A percentile compares a stretch with the other conserved stretches of the same genome.
Conservation (phyloP, 2,888 invertebrate species). For the Cephonodes hylas region DNA sequence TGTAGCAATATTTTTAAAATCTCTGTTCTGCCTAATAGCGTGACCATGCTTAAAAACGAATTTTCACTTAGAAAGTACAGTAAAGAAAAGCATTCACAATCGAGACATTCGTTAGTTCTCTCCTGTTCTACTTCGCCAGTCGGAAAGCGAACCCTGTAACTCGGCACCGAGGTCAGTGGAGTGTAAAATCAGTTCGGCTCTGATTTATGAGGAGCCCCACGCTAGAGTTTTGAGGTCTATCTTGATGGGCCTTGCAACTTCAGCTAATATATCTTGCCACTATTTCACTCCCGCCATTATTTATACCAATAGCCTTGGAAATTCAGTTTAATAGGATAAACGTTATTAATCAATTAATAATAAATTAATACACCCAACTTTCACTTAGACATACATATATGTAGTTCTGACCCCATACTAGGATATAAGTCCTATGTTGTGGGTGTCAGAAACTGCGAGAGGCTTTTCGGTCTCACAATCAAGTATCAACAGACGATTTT, state of each 20-base stretch:
- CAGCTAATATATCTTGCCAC: background rate
- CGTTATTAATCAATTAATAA: too few relatives aligned
- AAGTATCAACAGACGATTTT: too few relatives aligned
- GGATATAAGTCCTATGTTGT: too few relatives aligned
- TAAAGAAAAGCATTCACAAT: background rate
- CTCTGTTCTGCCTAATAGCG: too few relatives aligned
- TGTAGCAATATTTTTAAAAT: too few relatives aligned
- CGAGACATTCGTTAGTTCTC: background rate
- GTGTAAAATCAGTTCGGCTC: constrained; percentile 42
- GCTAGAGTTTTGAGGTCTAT: constrained; percentile 29
- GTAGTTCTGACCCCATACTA: too few relatives aligned
- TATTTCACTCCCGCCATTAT: background rate
- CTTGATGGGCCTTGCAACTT: constrained; percentile 24
- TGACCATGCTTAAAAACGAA: too few relatives aligned
- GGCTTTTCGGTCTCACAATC: too few relatives aligned
- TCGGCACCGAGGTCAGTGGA: constrained; percentile 28
- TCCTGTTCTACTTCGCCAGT: background rate
- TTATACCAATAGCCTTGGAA: background rate
- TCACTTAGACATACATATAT: too few relatives aligned
- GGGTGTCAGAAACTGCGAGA: too few relatives aligned
- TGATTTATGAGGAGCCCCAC: constrained; percentile 37
- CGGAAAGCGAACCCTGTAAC: constrained; percentile 15
- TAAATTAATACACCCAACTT: too few relatives aligned
- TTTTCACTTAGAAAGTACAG: too few relatives aligned
- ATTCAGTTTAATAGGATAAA: background rate